Evolutionary conservation across 2,888 invertebrate species (phyloP).

Genomic region (Anorthoa munda): DNA sequence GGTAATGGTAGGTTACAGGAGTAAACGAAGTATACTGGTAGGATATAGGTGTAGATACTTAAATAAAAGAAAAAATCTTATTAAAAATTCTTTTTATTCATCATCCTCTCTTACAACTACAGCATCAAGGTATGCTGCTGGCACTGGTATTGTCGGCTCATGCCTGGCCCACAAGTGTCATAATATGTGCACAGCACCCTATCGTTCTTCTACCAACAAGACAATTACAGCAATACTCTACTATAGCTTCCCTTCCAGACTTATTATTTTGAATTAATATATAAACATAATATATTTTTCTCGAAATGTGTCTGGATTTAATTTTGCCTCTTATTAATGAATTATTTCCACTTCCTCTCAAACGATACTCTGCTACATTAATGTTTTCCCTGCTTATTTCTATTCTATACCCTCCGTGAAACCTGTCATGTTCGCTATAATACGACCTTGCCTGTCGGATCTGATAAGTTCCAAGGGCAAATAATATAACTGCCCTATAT

Average conservation of each 20-base stretch:
- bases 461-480: not conserved
- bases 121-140: conserved; percentile 6
- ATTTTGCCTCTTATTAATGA: conserved; percentile 7
- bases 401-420: not conserved
- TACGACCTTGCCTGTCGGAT: not conserved
- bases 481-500: conserved; percentile 1
- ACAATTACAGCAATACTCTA: not conserved
- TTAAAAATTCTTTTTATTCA: conserved; percentile 6
- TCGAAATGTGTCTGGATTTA: not conserved
- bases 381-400: not conserved
- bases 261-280: conserved; percentile 7
- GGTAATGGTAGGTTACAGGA: too few relatives aligned
- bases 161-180: not conserved
- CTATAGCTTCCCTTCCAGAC: not conserved
- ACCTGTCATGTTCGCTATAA: not conserved
- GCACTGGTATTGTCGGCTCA: not conserved
- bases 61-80: not conserved
- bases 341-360: conserved; percentile 13
- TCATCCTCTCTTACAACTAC: conserved; percentile 3
- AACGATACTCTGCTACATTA: conserved; percentile 9
- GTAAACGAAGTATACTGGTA: not conserved
- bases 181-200: conserved; percentile 7
- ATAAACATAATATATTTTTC: conserved; percentile 10
- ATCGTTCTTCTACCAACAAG: conserved; percentile 6
- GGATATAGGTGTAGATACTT: not conserved